Evolutionary conservation across 2,113 vertebrate genomes (phyloP).

Genomic region (Elanus axillaris): DNA sequence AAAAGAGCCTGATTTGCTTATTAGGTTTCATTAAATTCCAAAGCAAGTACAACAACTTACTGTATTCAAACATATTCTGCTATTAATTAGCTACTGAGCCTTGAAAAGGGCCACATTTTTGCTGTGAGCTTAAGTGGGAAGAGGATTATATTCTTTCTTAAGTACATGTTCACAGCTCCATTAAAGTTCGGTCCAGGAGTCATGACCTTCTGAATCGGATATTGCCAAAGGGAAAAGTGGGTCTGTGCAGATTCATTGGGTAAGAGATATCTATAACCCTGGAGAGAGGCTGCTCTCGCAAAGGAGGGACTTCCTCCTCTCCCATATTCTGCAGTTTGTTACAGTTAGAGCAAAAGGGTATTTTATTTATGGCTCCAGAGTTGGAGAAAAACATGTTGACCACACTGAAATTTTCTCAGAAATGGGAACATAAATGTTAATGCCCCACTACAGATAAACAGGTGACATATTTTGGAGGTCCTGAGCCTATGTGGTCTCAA

Average conservation of each 20-base stretch:
- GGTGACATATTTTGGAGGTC: background rate
- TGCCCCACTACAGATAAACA: background rate
- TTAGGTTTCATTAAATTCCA: slow-evolving; percentile 29
- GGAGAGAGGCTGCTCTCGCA: background rate
- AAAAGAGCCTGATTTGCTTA: slow-evolving; percentile 3
- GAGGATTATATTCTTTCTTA: background rate
- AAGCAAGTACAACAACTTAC: background rate
- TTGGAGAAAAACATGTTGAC: background rate
- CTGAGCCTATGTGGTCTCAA: background rate
- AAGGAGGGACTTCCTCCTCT: background rate
- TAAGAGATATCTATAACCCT: background rate
- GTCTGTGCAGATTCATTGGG: background rate
- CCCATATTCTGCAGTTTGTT: background rate
- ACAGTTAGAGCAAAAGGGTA: background rate
- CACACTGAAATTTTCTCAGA: background rate
- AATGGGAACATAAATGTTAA: background rate
- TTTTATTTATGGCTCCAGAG: background rate
- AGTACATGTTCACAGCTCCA: background rate
- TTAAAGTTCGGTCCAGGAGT: background rate
- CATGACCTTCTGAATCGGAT: background rate
- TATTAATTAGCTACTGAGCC: slow-evolving; percentile 20
- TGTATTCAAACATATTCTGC: slow-evolving; percentile 12
- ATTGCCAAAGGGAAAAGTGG: background rate
- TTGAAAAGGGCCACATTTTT: background rate
- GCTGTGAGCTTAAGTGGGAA: background rate